A percentile compares a stretch with the other conserved stretches of the same genome.
Evolutionary conservation across 2,113 vertebrate genomes (phyloP).

Genomic region (Mugil cephalus): DNA sequence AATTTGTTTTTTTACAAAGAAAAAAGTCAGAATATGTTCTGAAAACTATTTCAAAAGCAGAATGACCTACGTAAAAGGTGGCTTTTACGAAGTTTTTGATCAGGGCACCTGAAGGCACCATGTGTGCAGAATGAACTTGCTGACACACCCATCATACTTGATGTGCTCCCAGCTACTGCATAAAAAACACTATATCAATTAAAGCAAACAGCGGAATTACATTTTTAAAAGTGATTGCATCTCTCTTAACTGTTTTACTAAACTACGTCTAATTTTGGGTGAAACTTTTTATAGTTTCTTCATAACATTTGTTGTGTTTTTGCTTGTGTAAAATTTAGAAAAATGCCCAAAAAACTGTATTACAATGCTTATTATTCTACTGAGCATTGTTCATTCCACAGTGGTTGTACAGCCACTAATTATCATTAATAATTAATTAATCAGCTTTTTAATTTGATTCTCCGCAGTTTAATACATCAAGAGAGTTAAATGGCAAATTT

Average conservation of each 20-base stretch:
- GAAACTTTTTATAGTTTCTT: too few relatives aligned
- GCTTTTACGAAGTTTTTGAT: neutral
- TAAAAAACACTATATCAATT: too few relatives aligned
- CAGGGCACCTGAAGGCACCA: neutral
- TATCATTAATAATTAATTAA: neutral
- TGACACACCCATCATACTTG: slow-evolving; percentile 27
- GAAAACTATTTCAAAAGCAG: too few relatives aligned
- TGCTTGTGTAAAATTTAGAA: too few relatives aligned
- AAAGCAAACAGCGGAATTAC: too few relatives aligned
- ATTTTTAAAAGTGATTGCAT: too few relatives aligned
- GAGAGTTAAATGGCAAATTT: neutral
- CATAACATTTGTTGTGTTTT: too few relatives aligned
- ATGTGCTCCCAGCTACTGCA: neutral
- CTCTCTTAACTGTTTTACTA: too few relatives aligned
- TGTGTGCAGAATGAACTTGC: slow-evolving; percentile 22
- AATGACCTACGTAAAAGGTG: neutral
- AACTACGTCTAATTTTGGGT: too few relatives aligned
- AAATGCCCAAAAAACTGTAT: too few relatives aligned
- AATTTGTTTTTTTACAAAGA: neutral
- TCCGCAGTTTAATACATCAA: neutral
- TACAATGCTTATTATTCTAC: neutral
- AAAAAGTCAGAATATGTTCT: too few relatives aligned
- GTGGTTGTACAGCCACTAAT: neutral
- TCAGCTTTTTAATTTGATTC: neutral
- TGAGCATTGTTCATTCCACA: neutral